Percentiles rank a stretch among this genome's conserved stretches.
Conservation (phyloP, 1,140 invertebrate species). For the Anoplolepis gracilipes region DNA sequence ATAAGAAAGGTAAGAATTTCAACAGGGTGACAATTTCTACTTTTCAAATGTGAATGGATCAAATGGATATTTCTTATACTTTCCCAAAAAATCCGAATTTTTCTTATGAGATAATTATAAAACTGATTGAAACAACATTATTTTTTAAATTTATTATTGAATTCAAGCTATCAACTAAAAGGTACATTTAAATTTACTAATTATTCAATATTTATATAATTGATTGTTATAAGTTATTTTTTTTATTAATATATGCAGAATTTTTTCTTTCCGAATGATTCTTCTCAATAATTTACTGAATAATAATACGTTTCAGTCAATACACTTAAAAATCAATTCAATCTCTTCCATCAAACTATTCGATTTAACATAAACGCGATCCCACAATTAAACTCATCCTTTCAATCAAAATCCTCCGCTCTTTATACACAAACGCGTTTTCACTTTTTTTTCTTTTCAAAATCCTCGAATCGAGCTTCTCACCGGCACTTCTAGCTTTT, state of each 20-base stretch:
- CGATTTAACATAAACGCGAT: background rate
- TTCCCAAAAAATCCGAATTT: background rate
- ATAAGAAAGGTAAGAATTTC: background rate
- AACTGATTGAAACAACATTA: background rate
- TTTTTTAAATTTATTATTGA: background rate
- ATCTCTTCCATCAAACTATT: background rate
- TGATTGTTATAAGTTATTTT: background rate
- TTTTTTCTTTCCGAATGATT: background rate
- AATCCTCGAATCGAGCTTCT: background rate
- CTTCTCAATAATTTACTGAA: background rate
- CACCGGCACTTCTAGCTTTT: constrained; percentile 5
- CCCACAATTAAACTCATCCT: background rate
- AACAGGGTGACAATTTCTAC: background rate
- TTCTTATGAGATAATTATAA: background rate
- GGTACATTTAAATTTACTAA: background rate
- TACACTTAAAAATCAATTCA: constrained; percentile 25
- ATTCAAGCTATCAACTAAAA: background rate
- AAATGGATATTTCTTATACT: background rate
- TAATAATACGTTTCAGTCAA: background rate
- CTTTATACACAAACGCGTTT: constrained; percentile 31
- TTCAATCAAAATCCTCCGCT: background rate
- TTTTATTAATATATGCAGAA: background rate
- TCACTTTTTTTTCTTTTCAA: background rate
- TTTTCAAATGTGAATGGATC: background rate
- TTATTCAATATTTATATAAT: background rate